phyloP scores from a whole-genome alignment of 2,888 invertebrate genomes.

The Brachynemurus nebulosus region DNA sequence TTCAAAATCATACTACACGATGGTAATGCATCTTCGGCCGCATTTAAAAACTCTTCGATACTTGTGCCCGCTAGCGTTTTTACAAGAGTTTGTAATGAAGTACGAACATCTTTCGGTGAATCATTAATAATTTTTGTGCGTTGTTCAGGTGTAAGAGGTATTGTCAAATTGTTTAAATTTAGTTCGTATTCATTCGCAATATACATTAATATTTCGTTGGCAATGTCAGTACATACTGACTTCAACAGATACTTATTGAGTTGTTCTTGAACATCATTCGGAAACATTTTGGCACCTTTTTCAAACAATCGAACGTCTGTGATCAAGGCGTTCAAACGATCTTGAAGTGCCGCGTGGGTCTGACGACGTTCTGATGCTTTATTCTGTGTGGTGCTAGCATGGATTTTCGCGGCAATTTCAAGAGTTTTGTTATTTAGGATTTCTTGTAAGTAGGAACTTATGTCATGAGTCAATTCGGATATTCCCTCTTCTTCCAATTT shows the following conservation, averaged over 20 bases:
- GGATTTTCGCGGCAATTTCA: conserved; percentile 55
- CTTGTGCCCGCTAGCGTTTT: conserved; percentile 51
- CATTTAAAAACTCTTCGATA: conserved; percentile 65
- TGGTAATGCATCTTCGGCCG: conserved; percentile 56
- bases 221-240: conserved; percentile 68
- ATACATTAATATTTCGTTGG: conserved; percentile 64
- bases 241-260: conserved; percentile 74
- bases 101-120: conserved; percentile 50
- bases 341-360: conserved; percentile 67
- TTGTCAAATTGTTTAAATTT: conserved; percentile 40
- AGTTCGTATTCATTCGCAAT: conserved; percentile 60
- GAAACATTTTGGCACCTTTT: conserved; percentile 55
- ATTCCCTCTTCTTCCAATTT: conserved; percentile 56
- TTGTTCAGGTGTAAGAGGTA: conserved; percentile 44
- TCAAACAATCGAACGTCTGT: conserved; percentile 67
- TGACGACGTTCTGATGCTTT: conserved; percentile 56
- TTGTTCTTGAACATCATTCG: conserved; percentile 47
- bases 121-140: conserved; percentile 57
- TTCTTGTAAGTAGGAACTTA: conserved; percentile 57
- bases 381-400: conserved; percentile 58
- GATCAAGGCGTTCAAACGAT: conserved; percentile 62
- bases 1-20: conserved; percentile 67
- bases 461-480: conserved; percentile 51
- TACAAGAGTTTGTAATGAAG: conserved; percentile 50
- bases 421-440: conserved; percentile 54